phyloP scores from a whole-genome alignment of 1,140 invertebrate genomes.

The Drosophila sulfurigaster region DNA sequence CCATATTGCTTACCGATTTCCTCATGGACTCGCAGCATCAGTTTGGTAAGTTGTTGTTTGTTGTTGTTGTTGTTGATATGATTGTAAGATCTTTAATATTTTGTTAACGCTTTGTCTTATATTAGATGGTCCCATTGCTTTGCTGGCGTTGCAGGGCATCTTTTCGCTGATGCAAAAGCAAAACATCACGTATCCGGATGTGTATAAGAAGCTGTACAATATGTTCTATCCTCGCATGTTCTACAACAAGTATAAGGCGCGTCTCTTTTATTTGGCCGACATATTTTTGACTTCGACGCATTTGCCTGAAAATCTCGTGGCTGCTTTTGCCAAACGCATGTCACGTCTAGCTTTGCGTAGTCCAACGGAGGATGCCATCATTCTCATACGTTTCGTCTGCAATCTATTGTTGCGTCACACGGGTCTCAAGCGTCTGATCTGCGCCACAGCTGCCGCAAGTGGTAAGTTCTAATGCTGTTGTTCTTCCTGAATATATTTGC shows the following conservation, averaged over 20 bases:
- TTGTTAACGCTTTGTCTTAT: slow-evolving; percentile 8
- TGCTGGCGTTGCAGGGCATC: slow-evolving; percentile 96
- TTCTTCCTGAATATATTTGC: background rate
- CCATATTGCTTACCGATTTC: slow-evolving; percentile 95
- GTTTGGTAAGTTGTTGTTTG: slow-evolving; percentile 85
- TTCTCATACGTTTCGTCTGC: slow-evolving; percentile 93
- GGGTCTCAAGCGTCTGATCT: slow-evolving; percentile 91
- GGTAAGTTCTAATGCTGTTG: slow-evolving; percentile 31
- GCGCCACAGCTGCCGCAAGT: slow-evolving; percentile 86
- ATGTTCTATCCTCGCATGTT: slow-evolving; percentile 96
- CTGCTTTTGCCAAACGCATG: slow-evolving; percentile 96
- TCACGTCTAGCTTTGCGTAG: slow-evolving; percentile 93
- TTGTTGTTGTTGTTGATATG: too few relatives aligned
- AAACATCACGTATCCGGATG: slow-evolving; percentile 98
- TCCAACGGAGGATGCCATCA: slow-evolving; percentile 91
- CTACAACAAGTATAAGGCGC: slow-evolving; percentile 94
- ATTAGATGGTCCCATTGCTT: slow-evolving; percentile 92
- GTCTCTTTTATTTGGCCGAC: slow-evolving; percentile 94
- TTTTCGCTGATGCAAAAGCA: slow-evolving; percentile 95
- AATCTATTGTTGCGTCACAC: slow-evolving; percentile 96
- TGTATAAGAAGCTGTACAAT: slow-evolving; percentile 96
- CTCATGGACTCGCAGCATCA: slow-evolving; percentile 95
- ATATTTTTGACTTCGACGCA: slow-evolving; percentile 97
- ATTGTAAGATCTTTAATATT: too few relatives aligned
- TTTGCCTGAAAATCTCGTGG: slow-evolving; percentile 95